Conservation (phyloP, 2,797 vertebrate genomes). For the Bradypodion ventrale region DNA sequence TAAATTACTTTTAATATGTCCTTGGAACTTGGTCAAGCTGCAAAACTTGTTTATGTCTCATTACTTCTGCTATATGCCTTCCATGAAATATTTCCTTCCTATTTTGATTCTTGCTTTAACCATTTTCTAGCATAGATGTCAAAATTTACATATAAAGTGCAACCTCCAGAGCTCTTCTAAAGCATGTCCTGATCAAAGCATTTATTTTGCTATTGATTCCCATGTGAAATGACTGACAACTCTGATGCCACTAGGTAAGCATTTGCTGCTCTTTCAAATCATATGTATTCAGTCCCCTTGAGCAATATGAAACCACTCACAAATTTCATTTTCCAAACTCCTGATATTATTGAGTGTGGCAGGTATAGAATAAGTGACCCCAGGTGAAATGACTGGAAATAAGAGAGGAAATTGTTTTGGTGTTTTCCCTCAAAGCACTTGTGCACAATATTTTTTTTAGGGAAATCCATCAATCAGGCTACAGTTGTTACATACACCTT, state of each 20-base stretch:
- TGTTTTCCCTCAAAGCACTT: neutral
- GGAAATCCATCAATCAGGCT: neutral
- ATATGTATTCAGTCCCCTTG: constrained; percentile 22
- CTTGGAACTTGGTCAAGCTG: neutral
- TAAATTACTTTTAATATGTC: neutral
- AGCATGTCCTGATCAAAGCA: constrained; percentile 29
- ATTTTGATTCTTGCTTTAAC: constrained; percentile 22
- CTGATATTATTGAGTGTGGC: constrained; percentile 31
- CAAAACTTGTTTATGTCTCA: neutral
- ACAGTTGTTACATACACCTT: neutral
- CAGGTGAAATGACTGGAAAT: constrained; percentile 21
- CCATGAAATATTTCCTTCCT: neutral
- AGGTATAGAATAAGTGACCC: constrained; percentile 23
- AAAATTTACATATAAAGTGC: constrained; percentile 33
- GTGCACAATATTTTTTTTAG: neutral
- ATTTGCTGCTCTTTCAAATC: constrained; percentile 27
- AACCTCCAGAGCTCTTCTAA: neutral
- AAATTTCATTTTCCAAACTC: constrained; percentile 30
- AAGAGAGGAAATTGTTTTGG: constrained; percentile 12
- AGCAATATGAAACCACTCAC: constrained; percentile 27
- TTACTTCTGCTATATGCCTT: neutral
- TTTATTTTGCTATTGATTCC: constrained; percentile 41
- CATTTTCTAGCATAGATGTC: neutral
- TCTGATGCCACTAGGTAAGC: constrained; percentile 17
- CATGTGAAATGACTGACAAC: constrained; percentile 23